Percentiles rank a stretch among this genome's conserved stretches.
Evolutionary conservation across 2,797 vertebrate genomes (phyloP).

Genomic region (Anas acuta): DNA sequence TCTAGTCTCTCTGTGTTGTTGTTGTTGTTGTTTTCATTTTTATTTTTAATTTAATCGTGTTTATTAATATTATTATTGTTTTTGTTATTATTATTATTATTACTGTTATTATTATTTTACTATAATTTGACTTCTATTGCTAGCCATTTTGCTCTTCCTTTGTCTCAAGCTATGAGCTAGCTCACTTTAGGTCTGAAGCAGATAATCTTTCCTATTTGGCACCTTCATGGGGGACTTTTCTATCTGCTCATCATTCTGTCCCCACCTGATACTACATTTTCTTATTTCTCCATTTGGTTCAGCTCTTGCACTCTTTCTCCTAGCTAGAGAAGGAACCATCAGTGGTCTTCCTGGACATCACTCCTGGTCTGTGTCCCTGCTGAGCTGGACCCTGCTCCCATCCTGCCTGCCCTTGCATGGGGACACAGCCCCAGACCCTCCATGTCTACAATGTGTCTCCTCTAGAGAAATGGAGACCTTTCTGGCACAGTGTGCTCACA

Average conservation of each 20-base stretch:
- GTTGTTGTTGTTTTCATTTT: too few species aligned
- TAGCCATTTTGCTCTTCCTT: neutral
- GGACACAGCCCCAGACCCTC: too few species aligned
- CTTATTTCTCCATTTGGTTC: neutral
- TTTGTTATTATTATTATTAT: too few species aligned
- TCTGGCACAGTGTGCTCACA: accelerated
- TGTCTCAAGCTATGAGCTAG: neutral
- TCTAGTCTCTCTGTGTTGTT: neutral
- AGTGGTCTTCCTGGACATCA: accelerated
- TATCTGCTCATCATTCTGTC: neutral
- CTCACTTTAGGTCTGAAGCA: neutral
- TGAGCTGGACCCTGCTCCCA: neutral
- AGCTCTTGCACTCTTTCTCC: neutral
- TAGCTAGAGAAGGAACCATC: neutral
- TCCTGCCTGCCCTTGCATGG: too few species aligned
- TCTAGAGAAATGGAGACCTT: neutral
- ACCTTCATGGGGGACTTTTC: neutral
- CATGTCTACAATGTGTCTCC: accelerated
- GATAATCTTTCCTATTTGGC: neutral
- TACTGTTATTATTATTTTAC: neutral
- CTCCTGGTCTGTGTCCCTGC: too few species aligned
- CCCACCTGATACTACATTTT: accelerated
- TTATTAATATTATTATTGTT: too few species aligned
- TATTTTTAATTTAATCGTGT: neutral
- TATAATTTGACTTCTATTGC: neutral